Conservation (phyloP, 2,888 invertebrate genomes). For the Leptinotarsa peninsularis region DNA sequence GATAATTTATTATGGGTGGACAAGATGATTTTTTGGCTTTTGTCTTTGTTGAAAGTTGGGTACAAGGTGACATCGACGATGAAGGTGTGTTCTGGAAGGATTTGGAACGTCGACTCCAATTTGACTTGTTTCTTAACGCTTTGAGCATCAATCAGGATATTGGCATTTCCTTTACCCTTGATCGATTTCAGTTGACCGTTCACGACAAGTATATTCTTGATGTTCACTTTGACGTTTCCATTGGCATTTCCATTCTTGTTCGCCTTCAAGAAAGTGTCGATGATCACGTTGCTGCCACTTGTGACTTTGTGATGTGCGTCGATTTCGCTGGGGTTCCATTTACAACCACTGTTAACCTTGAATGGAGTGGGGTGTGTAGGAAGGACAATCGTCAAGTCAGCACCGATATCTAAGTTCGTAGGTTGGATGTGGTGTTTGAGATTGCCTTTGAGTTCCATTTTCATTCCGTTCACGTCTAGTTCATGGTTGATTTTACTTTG, state of each 20-base stretch:
- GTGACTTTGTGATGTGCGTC: slow-evolving; percentile 70
- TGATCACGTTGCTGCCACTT: slow-evolving; percentile 66
- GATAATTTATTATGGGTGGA: slow-evolving; percentile 73
- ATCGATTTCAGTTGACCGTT: slow-evolving; percentile 75
- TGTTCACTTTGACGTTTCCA: slow-evolving; percentile 70
- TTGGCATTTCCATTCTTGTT: slow-evolving; percentile 65
- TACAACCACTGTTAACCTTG: slow-evolving; percentile 60
- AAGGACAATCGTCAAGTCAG: slow-evolving; percentile 70
- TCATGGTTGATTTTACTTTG: slow-evolving; percentile 75
- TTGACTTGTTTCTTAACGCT: slow-evolving; percentile 73
- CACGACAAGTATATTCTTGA: slow-evolving; percentile 73
- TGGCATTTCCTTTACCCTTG: slow-evolving; percentile 75
- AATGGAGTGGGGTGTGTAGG: slow-evolving; percentile 70
- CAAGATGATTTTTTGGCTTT: slow-evolving; percentile 75
- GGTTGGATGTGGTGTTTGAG: slow-evolving; percentile 70
- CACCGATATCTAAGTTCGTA: slow-evolving; percentile 71
- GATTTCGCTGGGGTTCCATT: slow-evolving; percentile 56
- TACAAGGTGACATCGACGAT: slow-evolving; percentile 74
- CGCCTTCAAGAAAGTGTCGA: slow-evolving; percentile 71
- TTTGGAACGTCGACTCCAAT: slow-evolving; percentile 72
- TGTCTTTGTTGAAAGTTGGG: slow-evolving; percentile 78
- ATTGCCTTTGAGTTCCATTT: slow-evolving; percentile 73
- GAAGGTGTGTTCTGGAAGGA: slow-evolving; percentile 72
- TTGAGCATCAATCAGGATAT: slow-evolving; percentile 71
- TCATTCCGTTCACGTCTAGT: slow-evolving; percentile 72